A percentile compares a stretch with the other conserved stretches of the same genome.
These are phyloP conservation scores for Sphyrna mokarran DNA, from an alignment of 2,113 vertebrate species.

Conservation along the genomic window DNA sequence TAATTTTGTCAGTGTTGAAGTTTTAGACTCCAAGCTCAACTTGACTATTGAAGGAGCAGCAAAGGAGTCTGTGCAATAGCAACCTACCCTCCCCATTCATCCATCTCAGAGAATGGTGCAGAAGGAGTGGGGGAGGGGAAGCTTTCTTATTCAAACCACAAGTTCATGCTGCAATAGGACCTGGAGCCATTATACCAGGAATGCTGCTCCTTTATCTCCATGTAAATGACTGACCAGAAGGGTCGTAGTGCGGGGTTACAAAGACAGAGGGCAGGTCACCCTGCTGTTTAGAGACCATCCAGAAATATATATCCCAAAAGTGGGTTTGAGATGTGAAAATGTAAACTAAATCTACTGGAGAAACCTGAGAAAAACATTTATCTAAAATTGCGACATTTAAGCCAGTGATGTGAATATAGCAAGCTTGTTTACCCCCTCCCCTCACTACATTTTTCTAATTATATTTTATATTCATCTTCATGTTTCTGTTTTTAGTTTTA, in stretches of 20 bases:
- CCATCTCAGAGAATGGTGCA: neutral
- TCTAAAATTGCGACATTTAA: neutral
- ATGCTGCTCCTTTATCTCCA: conserved; percentile 15
- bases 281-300: neutral
- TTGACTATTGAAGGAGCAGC: neutral
- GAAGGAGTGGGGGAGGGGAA: neutral
- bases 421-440: neutral
- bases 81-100: neutral
- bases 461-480: neutral
- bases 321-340: neutral
- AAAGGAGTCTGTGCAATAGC: neutral
- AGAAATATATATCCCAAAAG: neutral
- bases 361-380: neutral
- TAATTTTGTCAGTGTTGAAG: neutral
- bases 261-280: neutral
- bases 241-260: neutral
- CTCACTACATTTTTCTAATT: neutral
- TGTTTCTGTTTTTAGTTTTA: neutral
- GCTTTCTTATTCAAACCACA: neutral
- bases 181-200: conserved; percentile 8
- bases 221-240: neutral
- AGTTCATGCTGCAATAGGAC: conserved; percentile 1
- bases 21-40: neutral
- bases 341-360: neutral
- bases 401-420: neutral